Conservation (phyloP, 2,888 invertebrate genomes). For the Pseudeuparius sepicola region DNA sequence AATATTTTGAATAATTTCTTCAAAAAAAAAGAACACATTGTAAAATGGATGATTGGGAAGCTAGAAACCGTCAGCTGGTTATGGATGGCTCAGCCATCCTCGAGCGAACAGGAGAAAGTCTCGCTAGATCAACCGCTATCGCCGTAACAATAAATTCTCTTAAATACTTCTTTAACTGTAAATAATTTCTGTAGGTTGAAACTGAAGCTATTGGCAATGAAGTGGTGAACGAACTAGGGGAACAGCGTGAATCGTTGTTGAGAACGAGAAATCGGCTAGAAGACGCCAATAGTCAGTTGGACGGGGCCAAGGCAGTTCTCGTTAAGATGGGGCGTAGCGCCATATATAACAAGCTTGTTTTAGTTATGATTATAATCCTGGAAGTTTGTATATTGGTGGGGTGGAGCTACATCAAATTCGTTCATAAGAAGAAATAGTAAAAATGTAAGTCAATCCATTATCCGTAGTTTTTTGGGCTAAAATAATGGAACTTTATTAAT, state of each 20-base stretch:
- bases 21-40: too few relatives aligned
- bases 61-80: conserved; percentile 48
- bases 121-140: conserved; percentile 59
- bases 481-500: too few relatives aligned
- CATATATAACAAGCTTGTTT: conserved; percentile 63
- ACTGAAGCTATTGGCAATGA: conserved; percentile 71
- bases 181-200: too few relatives aligned
- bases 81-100: conserved; percentile 46
- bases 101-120: conserved; percentile 51
- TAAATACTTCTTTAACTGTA: too few relatives aligned
- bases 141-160: too few relatives aligned
- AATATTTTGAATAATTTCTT: too few relatives aligned
- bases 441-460: too few relatives aligned
- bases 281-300: conserved; percentile 61
- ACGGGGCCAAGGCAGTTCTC: conserved; percentile 53
- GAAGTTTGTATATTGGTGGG: conserved; percentile 56
- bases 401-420: conserved; percentile 54
- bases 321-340: conserved; percentile 58
- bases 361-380: conserved; percentile 62
- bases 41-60: conserved; percentile 45
- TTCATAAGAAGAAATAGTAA: conserved; percentile 30
- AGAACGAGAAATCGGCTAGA: conserved; percentile 55
- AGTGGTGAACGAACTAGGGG: conserved; percentile 64
- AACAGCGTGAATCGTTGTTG: conserved; percentile 64
- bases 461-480: too few relatives aligned